Evolutionary conservation across 2,113 vertebrate species (phyloP), one percentile per base, ranked within the genome.

Genomic region (Quiscalus mexicanus): DNA sequence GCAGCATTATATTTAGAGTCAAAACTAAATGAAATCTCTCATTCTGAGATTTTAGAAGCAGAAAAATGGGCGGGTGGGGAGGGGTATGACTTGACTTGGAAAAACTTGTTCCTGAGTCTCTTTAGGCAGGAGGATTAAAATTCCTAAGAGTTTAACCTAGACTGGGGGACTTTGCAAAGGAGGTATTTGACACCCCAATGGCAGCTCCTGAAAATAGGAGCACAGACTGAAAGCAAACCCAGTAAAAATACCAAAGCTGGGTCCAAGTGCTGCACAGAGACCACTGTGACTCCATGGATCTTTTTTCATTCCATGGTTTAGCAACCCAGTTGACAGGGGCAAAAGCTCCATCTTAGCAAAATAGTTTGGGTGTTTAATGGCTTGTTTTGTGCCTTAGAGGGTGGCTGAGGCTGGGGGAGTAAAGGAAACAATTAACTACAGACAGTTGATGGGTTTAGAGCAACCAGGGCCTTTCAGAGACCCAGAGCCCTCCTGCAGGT

Each of bases 121-220:
- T 93, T 86, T 92, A 84, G 90, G 50, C 83, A 90, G 73, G 68
- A 59, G 71, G 96, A 97, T 96, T 95, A 96, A 96, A 94, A 96
- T 96, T 96, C 96, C 89, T 91, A 10, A 42, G 94, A 82, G 94
- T 95, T 96, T 91, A 95, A 82, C 39, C 47, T 75, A 87, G 62
- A 20, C 73, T 30, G 80, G 59, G 53, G 89, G 69, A 77, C 89
- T 87, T 78, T 82, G 73, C 91, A 87, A 28, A 35, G 77, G 64
- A 87, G 21, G 81, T 55, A 87, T 94, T 92, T 94, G 89, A 84
- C 53, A 60, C 53, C 1, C 2, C 52, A 89, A 71, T 69, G 89
- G 83, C 89, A 95, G 56, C 52, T 91, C 7, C 87, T 84, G 69
- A 56, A 93, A 94, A 92, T 15, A 74, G 2, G 25, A 81, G 73